phyloP scores from a whole-genome alignment of 2,797 vertebrate genomes.

The Margarornis squamiger region DNA sequence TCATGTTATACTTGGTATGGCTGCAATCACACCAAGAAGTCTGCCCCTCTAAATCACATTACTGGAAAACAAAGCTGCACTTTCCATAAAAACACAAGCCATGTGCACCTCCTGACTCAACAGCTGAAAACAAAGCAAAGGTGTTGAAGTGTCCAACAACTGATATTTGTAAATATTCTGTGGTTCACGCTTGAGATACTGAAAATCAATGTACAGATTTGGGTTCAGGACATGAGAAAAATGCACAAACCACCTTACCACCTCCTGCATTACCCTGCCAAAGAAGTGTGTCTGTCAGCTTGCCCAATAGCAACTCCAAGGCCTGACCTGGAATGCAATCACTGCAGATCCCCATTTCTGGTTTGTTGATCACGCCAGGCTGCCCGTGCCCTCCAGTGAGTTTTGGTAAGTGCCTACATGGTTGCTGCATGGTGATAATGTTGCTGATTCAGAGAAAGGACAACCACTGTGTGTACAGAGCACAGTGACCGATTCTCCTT shows the following conservation, averaged over 20 bases:
- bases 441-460: neutral
- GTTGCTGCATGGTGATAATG: neutral
- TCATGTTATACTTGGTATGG: neutral
- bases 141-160: accelerated
- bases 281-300: neutral
- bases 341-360: neutral
- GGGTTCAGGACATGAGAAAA: neutral
- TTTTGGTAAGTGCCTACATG: neutral
- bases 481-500: accelerated
- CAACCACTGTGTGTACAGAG: neutral
- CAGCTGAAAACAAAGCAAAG: neutral
- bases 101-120: accelerated
- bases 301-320: neutral
- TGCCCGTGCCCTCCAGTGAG: neutral
- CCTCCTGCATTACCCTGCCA: neutral
- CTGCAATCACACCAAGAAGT: neutral
- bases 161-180: neutral
- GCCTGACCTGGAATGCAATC: neutral
- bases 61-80: neutral
- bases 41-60: neutral
- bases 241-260: neutral
- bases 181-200: neutral
- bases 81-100: neutral
- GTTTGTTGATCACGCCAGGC: neutral
- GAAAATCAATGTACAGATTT: neutral